Conservation (phyloP, 2,888 invertebrate genomes). For the Isotomurus palustris region DNA sequence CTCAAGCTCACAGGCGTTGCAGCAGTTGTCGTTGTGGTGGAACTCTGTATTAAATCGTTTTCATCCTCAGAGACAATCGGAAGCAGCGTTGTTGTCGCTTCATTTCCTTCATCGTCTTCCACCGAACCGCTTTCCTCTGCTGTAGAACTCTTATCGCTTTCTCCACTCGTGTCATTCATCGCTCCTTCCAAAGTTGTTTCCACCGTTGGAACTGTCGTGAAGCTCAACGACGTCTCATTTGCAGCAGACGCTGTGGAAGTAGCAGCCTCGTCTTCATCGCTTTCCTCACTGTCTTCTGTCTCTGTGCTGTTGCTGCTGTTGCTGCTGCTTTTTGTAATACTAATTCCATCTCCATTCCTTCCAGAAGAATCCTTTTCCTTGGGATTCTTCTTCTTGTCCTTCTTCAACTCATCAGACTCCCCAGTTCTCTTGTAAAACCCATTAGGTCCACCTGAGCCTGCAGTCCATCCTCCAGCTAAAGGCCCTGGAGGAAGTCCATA, state of each 20-base stretch:
- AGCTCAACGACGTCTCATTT: too few relatives aligned
- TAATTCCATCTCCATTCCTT: conserved; percentile 2
- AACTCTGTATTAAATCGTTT: too few relatives aligned
- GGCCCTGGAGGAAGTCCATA: too few relatives aligned
- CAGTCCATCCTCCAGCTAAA: too few relatives aligned
- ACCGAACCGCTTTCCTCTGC: not conserved
- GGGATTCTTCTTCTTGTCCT: not conserved
- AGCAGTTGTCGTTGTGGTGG: too few relatives aligned
- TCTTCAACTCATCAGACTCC: not conserved
- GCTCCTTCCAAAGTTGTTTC: too few relatives aligned
- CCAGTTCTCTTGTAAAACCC: conserved; percentile 1
- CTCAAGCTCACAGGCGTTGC: too few relatives aligned
- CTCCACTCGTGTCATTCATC: not conserved
- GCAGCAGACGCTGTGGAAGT: not conserved
- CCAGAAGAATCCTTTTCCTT: not conserved
- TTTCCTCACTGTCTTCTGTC: not conserved
- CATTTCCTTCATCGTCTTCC: not conserved
- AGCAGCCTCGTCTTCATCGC: not conserved
- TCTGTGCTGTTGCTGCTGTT: not conserved
- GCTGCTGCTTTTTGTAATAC: not conserved
- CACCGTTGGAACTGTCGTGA: not conserved
- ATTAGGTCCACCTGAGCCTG: too few relatives aligned
- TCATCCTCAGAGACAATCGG: too few relatives aligned
- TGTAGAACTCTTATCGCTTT: not conserved
- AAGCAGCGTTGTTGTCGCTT: not conserved